Conservation (phyloP, 2,797 vertebrate genomes). For the Centropyge bicolor region DNA sequence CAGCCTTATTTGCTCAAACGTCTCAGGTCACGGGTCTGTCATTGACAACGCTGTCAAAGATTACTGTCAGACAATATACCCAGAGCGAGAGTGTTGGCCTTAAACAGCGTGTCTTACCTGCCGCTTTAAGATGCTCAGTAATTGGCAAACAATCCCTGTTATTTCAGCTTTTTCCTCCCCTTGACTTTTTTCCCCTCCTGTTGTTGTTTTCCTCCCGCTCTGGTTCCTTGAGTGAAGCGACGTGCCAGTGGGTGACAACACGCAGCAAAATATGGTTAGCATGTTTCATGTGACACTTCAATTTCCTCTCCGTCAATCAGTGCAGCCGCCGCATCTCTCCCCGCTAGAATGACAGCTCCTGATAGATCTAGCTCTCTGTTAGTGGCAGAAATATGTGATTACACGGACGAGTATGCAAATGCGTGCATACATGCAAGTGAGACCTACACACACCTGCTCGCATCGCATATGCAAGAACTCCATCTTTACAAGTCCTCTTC, state of each 20-base stretch:
- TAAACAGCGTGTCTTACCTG: conserved; percentile 32
- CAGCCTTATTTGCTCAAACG: conserved; percentile 57
- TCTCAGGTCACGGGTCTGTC: conserved; percentile 57
- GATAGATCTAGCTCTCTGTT: conserved; percentile 63
- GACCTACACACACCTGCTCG: conserved; percentile 6
- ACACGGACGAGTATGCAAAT: conserved; percentile 40
- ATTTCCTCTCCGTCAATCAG: conserved; percentile 82
- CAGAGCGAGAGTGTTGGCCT: conserved; percentile 11
- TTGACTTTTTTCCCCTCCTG: conserved; percentile 31
- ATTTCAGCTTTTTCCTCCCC: conserved; percentile 26
- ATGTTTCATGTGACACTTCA: conserved; percentile 81
- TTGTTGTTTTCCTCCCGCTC: conserved; percentile 46
- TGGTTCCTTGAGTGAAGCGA: conserved; percentile 46
- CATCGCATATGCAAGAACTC: neutral
- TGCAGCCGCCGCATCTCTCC: conserved; percentile 61
- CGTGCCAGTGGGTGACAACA: conserved; percentile 64
- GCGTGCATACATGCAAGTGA: conserved; percentile 29
- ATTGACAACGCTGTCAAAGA: conserved; percentile 65
- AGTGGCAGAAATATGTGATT: conserved; percentile 55
- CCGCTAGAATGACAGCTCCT: conserved; percentile 56
- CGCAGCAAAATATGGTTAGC: conserved; percentile 71
- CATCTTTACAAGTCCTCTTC: neutral
- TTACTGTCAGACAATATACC: conserved; percentile 46
- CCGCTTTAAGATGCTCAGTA: conserved; percentile 37
- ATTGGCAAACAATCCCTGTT: conserved; percentile 50